These are phyloP conservation scores for Cryptoblepharus egeriae DNA, from an alignment of 2,797 vertebrate species.

Conservation along the genomic window DNA sequence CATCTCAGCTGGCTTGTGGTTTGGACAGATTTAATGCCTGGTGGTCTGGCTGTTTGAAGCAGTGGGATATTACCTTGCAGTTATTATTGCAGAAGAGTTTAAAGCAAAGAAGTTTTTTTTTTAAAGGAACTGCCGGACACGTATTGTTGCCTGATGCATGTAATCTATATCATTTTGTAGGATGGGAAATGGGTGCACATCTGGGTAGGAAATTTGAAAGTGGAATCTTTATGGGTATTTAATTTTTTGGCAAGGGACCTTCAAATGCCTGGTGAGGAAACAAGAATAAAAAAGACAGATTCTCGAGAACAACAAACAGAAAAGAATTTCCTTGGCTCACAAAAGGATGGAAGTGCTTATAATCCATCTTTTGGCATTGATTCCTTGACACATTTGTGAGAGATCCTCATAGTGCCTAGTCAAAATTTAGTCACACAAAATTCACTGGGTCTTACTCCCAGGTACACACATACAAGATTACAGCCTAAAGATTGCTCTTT, in stretches of 20 bases:
- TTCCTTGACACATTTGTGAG: not conserved
- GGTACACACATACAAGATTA: no score
- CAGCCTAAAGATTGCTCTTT: no score
- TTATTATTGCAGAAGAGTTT: not conserved
- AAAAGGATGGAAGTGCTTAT: slow-evolving; percentile 24
- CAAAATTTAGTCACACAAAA: no score
- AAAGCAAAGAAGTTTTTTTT: not conserved
- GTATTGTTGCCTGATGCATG: not conserved
- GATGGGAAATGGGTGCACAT: not conserved
- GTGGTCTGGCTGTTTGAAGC: no score
- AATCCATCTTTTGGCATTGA: not conserved
- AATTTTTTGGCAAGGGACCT: no score
- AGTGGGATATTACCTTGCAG: not conserved
- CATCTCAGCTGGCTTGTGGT: not conserved
- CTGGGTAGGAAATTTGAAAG: slow-evolving; percentile 1
- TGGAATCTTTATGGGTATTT: not conserved
- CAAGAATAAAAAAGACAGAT: slow-evolving; percentile 27
- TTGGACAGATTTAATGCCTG: no score
- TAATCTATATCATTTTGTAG: not conserved
- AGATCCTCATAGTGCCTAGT: not conserved
- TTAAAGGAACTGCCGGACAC: not conserved
- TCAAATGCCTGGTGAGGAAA: slow-evolving; percentile 19
- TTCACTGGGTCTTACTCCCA: no score
- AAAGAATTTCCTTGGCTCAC: slow-evolving; percentile 25
- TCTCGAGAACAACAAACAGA: not conserved